Base-by-base conservation (phyloP, 2,888 invertebrate genomes). In the Pristionchus mayeri region DNA sequence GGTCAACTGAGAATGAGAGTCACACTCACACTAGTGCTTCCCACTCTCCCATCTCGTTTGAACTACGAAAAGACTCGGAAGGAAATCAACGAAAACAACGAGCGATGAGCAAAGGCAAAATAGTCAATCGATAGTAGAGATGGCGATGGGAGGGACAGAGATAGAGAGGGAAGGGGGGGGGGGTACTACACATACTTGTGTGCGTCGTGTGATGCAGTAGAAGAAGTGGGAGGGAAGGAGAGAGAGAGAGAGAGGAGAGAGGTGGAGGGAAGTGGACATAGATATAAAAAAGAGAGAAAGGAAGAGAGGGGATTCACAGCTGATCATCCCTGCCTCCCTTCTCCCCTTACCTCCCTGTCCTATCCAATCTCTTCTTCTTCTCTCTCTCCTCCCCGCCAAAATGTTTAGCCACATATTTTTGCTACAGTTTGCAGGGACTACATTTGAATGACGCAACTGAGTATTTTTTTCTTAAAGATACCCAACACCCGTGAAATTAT, bases 101-200 rank as follows among this genome's bases (percentile, higher is more conserved):
- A 13, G n/a, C 54, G 16, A 16, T 30, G 37, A 30, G 63, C 34
- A 37, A 27, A 37, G 37, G 37, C 37, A 67, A 37, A 67, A 67
- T 37, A 67, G 67, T 67, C 67, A 67, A 34, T 54, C 79, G 79
- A 79, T 79, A 34, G 6, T 21, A 27, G 78, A 11, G 67, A 16
- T 34, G 37, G 37, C 6, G 67, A 18, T 34, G 67, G 67, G 16
- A 37, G 37, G 37, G 30, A 37, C 37, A 78, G 78, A 50, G 78
- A 50, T 48, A 34, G 76, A 48, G 78, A 50, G 78, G 50, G 18
- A 16, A 78, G 40, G 34, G 27, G 21, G 79, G 79, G 21, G 44
- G 44, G 21, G 80, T 40, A 34, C 54, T 34, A 54, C 80, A 52
- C 27, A 80, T 54, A 52, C 76, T 76, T 76, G 76, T 27, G 34